Conservation (phyloP, 1,140 invertebrate species). For the Pseudoatta argentina region DNA sequence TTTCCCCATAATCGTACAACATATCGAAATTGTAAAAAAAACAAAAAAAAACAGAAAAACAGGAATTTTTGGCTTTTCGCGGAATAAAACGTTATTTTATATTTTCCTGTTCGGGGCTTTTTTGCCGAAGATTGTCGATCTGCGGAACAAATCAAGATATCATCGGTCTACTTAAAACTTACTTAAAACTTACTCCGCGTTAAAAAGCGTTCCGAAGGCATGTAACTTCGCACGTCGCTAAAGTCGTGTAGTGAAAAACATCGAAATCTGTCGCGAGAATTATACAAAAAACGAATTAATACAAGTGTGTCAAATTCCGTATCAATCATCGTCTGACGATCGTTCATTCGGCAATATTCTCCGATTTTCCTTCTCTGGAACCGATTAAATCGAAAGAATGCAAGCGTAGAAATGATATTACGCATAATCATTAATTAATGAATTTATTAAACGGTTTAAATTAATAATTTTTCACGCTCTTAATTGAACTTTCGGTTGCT, state of each 20-base stretch:
- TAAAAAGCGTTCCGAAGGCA: background rate
- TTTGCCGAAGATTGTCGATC: background rate
- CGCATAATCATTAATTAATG: background rate
- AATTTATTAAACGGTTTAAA: constrained; percentile 7
- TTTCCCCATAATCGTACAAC: constrained; percentile 68
- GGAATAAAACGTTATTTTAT: constrained; percentile 57
- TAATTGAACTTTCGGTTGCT: background rate
- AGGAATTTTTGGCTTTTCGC: constrained; percentile 39
- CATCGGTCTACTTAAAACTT: constrained; percentile 1
- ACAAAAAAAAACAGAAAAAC: constrained; percentile 7
- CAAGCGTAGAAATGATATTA: constrained; percentile 7
- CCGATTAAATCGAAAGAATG: background rate
- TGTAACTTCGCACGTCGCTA: background rate
- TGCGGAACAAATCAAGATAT: constrained; percentile 18
- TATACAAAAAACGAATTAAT: constrained; percentile 21
- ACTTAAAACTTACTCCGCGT: background rate
- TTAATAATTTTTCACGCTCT: constrained; percentile 15
- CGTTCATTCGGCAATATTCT: background rate
- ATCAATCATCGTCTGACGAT: background rate
- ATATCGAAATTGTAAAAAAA: constrained; percentile 51
- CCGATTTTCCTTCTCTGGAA: background rate
- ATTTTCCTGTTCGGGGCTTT: background rate
- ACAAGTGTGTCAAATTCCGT: background rate
- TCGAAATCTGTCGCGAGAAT: constrained; percentile 5
- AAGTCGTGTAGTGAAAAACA: background rate